Base-by-base conservation (phyloP, 2,797 vertebrate genomes). In the Nasua narica region DNA sequence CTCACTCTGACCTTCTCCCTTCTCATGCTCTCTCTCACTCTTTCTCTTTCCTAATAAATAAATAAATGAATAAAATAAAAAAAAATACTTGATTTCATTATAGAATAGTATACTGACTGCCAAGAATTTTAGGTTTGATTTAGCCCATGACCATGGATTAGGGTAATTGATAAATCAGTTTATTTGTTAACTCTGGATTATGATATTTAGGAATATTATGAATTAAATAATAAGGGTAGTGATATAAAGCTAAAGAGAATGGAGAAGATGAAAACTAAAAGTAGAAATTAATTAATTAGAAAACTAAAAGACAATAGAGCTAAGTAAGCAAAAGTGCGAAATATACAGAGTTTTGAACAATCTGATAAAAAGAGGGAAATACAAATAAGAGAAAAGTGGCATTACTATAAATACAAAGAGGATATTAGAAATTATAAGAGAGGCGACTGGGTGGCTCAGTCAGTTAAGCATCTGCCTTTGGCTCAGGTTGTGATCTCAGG, bases 111-210 rank as follows among this genome's bases (percentile, higher is more conserved):
- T 27, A 58, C 19, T 58, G 4, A 83, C 52, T 93, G 3, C 18
- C 62, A 60, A 43, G 21, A 77, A 87, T 90, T 65, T 37, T 67
- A 83, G 76, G 19, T 81, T n/a, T 40, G 1, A 62, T 89, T 77
- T 87, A 74, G 79, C 69, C 40, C 7, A 89, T 83, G 29, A 5
- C 19, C 15, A 27, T 48, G 78, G 29, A 79, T 72, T 74, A 69
- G 16, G 11, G 48, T 87, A 92, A 94, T 23, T 72, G 32, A 77
- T 78, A 78, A 78, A 83, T 32, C 16, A 19, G 46, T 58, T 74
- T 94, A 37, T n/a, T 87, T 87, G 43, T 83, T 94, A 93, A 90
- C 14, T 96, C 48, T 9, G 21, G n/a, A 81, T 93, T n/a, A 95
- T 86, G 12, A 70, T 76, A 91, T 21, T 25, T 82, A 78, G 29